phyloP scores from a whole-genome alignment of 1,140 invertebrate genomes.

The Ladona fulva region DNA sequence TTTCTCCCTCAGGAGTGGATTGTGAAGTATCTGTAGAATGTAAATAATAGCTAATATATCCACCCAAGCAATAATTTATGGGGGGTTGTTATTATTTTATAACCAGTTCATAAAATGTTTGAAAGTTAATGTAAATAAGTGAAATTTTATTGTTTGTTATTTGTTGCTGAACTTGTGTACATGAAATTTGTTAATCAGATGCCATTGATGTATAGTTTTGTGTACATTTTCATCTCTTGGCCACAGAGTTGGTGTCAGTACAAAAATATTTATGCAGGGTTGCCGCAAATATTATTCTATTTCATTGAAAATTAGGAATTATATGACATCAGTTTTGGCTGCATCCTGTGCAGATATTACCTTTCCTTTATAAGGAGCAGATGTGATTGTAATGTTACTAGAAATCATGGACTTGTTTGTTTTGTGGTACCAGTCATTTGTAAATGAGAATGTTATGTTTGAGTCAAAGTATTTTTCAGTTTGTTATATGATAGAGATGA shows the following conservation, averaged over 20 bases:
- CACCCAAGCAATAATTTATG: not conserved
- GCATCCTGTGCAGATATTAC: too few relatives aligned
- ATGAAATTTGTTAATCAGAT: not conserved
- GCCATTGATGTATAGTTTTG: not conserved
- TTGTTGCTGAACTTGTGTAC: not conserved
- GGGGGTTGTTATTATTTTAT: not conserved
- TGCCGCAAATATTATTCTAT: not conserved
- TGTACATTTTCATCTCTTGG: not conserved
- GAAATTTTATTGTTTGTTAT: not conserved
- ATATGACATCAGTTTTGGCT: too few relatives aligned
- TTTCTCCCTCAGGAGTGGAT: not conserved
- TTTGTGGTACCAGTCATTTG: too few relatives aligned
- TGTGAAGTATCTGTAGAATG: not conserved
- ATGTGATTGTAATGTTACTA: too few relatives aligned
- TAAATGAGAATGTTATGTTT: too few relatives aligned
- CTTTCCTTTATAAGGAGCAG: too few relatives aligned
- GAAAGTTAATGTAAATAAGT: not conserved
- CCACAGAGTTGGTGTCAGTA: not conserved
- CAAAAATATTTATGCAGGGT: conserved; percentile 10
- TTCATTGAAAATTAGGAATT: too few relatives aligned
- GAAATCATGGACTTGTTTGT: too few relatives aligned
- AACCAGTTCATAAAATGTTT: not conserved
- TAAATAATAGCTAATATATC: not conserved
- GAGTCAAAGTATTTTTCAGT: too few relatives aligned
- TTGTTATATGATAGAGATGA: too few relatives aligned